These are phyloP conservation scores for Ptilonorhynchus violaceus DNA, from an alignment of 2,113 vertebrate species.

Conservation along the genomic window DNA sequence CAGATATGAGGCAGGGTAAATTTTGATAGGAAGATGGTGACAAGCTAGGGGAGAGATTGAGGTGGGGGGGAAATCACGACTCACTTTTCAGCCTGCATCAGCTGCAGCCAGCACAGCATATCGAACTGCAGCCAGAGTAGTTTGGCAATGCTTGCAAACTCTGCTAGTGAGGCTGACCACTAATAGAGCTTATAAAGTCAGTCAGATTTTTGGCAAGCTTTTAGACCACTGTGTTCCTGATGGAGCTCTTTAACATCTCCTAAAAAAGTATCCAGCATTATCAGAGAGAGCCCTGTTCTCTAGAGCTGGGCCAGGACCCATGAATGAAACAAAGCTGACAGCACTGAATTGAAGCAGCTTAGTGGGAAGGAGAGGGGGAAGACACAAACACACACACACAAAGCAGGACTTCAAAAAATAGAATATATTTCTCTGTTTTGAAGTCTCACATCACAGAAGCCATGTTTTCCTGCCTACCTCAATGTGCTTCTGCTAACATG, in stretches of 20 bases:
- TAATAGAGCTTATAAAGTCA: constrained; percentile 48
- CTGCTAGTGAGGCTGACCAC: constrained; percentile 20
- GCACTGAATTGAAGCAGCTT: neutral
- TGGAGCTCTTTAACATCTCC: neutral
- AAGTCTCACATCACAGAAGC: neutral
- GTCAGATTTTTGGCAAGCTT: constrained; percentile 30
- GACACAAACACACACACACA: neutral
- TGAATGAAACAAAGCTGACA: constrained; percentile 47
- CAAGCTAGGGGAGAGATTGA: neutral
- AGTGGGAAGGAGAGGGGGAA: neutral
- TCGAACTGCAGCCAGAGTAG: neutral
- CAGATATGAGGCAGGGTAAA: neutral
- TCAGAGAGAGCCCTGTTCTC: neutral
- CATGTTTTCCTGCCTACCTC: neutral
- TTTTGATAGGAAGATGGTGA: neutral
- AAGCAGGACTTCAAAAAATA: neutral
- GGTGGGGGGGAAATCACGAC: rapidly evolving
- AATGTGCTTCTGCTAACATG: neutral
- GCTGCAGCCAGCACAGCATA: neutral
- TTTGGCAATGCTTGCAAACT: neutral
- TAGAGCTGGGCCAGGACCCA: neutral
- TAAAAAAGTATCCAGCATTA: constrained; percentile 13
- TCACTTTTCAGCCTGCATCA: neutral
- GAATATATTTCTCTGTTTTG: neutral
- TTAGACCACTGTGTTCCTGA: constrained; percentile 31